Evolutionary conservation across 1,140 invertebrate species (phyloP).

Genomic region (Camponotus floridanus): DNA sequence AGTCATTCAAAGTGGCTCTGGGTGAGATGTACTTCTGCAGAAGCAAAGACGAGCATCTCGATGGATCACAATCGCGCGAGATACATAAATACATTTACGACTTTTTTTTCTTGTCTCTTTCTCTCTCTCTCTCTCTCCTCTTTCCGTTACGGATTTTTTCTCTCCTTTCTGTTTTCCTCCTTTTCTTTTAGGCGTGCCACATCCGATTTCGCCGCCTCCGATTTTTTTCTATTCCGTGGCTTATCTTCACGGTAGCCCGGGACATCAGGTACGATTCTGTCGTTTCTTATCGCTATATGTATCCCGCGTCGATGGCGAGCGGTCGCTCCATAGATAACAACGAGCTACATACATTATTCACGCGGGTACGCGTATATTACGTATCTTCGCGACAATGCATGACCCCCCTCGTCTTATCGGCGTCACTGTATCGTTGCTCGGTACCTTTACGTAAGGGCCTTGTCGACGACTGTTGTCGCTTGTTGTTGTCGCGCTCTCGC

Average conservation of each 20-base stretch:
- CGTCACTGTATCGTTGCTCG: conserved; percentile 71
- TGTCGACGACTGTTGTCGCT: conserved; percentile 11
- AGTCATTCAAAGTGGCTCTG: conserved; percentile 13
- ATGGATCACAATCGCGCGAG: conserved; percentile 68
- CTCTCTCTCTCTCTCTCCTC: background rate
- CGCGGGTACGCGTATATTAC: conserved; percentile 76
- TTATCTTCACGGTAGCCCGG: conserved; percentile 40
- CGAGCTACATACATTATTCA: conserved; percentile 82
- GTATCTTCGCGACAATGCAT: conserved; percentile 66
- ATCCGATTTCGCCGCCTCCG: conserved; percentile 21
- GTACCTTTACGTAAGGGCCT: conserved; percentile 81
- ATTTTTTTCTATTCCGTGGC: conserved; percentile 58
- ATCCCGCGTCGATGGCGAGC: conserved; percentile 71
- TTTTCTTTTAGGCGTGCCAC: background rate
- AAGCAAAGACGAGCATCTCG: conserved; percentile 35
- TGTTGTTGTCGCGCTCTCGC: conserved; percentile 28
- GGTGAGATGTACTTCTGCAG: background rate
- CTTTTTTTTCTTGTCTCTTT: conserved; percentile 26
- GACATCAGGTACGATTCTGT: conserved; percentile 65
- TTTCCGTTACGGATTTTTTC: conserved; percentile 4
- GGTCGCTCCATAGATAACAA: conserved; percentile 74
- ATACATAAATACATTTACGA: conserved; percentile 83
- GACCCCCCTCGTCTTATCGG: conserved; percentile 73
- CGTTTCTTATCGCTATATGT: conserved; percentile 71
- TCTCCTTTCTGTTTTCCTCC: conserved; percentile 23